These are phyloP conservation scores for Harpegnathos saltator DNA, from an alignment of 1,140 invertebrate species.

Conservation along the genomic window DNA sequence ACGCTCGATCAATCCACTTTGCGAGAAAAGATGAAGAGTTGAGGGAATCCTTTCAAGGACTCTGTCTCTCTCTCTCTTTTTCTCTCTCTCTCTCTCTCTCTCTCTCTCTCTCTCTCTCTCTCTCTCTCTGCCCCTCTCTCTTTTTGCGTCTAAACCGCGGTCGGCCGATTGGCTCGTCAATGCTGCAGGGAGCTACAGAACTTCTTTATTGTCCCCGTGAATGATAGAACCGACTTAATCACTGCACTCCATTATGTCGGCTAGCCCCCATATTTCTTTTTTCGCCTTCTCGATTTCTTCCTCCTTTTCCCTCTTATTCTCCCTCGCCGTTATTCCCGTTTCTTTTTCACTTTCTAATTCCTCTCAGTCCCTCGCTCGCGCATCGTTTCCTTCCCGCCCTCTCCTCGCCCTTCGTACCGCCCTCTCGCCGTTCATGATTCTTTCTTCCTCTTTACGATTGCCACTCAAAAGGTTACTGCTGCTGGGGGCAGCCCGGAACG, in stretches of 20 bases:
- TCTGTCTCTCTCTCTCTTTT: too few relatives aligned
- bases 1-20: conserved; percentile 73
- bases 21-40: conserved; percentile 70
- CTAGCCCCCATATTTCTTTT: conserved; percentile 70
- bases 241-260: conserved; percentile 76
- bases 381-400: background rate
- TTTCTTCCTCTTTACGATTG: conserved; percentile 73
- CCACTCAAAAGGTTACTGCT: conserved; percentile 72
- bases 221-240: conserved; percentile 78
- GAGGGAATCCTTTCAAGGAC: conserved; percentile 70
- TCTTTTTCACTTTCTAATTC: conserved; percentile 21
- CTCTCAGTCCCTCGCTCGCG: conserved; percentile 19
- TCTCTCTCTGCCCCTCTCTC: background rate
- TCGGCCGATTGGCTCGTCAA: conserved; percentile 78
- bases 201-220: conserved; percentile 75
- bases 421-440: conserved; percentile 36
- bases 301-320: conserved; percentile 23
- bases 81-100: too few relatives aligned
- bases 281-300: conserved; percentile 44
- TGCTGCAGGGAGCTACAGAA: conserved; percentile 68
- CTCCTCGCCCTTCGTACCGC: background rate
- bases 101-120: too few relatives aligned
- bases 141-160: conserved; percentile 46
- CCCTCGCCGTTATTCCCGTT: conserved; percentile 23
- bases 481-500: conserved; percentile 48